Evolutionary conservation across 1,140 invertebrate species (phyloP).

Genomic region (Sweltsa coloradensis): DNA sequence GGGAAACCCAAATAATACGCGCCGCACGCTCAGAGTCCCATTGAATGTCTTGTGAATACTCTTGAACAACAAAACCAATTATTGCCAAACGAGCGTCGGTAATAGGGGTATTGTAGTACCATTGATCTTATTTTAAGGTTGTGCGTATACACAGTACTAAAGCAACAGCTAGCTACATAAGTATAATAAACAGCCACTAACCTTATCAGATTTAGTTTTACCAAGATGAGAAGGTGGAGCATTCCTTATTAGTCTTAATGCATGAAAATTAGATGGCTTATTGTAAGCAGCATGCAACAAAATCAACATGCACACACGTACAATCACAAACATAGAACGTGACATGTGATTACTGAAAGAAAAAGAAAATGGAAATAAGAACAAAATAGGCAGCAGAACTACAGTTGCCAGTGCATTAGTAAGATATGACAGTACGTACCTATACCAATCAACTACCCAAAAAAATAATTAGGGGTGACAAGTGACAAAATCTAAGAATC

Average conservation of each 20-base stretch:
- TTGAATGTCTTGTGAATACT: too few species aligned
- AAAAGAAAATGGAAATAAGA: not conserved
- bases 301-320: slow-evolving; percentile 11
- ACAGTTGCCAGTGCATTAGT: too few species aligned
- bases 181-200: slow-evolving; percentile 31
- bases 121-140: too few species aligned
- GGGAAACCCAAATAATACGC: too few species aligned
- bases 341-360: slow-evolving; percentile 1
- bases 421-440: too few species aligned
- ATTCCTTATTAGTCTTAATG: slow-evolving; percentile 61
- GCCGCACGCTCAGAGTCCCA: too few species aligned
- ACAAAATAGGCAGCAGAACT: too few species aligned
- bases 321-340: slow-evolving; percentile 10
- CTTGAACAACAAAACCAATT: too few species aligned
- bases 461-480: not conserved
- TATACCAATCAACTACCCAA: not conserved
- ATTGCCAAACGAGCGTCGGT: too few species aligned
- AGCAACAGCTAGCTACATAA: too few species aligned
- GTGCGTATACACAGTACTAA: too few species aligned
- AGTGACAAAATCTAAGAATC: not conserved
- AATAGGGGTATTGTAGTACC: too few species aligned
- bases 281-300: slow-evolving; percentile 36
- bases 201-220: slow-evolving; percentile 79
- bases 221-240: slow-evolving; percentile 68
- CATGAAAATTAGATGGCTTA: slow-evolving; percentile 62